Conservation (phyloP, 2,888 invertebrate genomes). For the Pinctada fucata region DNA sequence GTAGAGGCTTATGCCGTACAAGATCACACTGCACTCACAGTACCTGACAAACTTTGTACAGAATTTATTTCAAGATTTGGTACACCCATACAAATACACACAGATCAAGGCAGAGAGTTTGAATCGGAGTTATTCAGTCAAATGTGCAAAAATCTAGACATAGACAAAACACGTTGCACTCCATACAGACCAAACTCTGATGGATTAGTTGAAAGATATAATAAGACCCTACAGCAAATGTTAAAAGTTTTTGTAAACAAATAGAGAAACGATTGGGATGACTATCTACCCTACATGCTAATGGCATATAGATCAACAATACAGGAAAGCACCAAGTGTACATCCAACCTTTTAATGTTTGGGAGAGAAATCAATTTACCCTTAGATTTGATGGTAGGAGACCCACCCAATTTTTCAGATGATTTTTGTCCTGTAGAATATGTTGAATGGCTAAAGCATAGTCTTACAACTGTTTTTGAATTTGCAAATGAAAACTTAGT, state of each 20-base stretch:
- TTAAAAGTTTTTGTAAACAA: slow-evolving; percentile 20
- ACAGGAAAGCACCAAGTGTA: slow-evolving; percentile 8
- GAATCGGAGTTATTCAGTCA: slow-evolving; percentile 27
- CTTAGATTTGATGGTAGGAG: slow-evolving; percentile 17
- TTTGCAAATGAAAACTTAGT: slow-evolving; percentile 14
- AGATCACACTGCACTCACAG: no score
- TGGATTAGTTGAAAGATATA: slow-evolving; percentile 39
- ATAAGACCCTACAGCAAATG: slow-evolving; percentile 34
- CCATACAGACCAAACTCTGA: slow-evolving; percentile 41
- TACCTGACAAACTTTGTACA: neutral
- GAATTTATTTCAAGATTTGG: slow-evolving; percentile 32
- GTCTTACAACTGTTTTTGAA: slow-evolving; percentile 3
- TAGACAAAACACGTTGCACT: slow-evolving; percentile 27
- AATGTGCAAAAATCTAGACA: slow-evolving; percentile 35
- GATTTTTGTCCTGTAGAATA: slow-evolving; percentile 20
- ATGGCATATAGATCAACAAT: slow-evolving; percentile 21
- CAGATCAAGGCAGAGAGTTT: slow-evolving; percentile 35
- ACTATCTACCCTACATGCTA: slow-evolving; percentile 18
- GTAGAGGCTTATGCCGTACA: no score
- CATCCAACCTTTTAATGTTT: slow-evolving; percentile 25
- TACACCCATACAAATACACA: slow-evolving; percentile 21
- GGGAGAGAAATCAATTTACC: slow-evolving; percentile 32
- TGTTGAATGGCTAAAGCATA: slow-evolving; percentile 27
- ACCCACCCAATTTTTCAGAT: neutral
- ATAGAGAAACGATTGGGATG: slow-evolving; percentile 31